A percentile compares a stretch with the other conserved stretches of the same genome.
phyloP scores from a whole-genome alignment of 2,888 invertebrate genomes.

The Alviniconcha strummeri region DNA sequence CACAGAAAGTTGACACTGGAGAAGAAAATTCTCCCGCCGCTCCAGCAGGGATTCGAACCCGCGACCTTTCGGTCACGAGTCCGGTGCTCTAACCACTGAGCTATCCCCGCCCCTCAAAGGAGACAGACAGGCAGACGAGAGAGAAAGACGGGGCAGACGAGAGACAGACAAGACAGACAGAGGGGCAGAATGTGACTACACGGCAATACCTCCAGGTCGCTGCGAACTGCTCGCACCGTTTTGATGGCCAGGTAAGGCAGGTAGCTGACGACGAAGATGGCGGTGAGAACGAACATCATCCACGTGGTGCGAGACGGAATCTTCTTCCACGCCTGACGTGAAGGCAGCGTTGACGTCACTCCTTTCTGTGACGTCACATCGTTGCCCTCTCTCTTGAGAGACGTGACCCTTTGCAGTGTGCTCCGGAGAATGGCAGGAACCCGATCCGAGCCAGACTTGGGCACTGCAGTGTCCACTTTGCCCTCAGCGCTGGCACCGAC shows the following conservation, averaged over 20 bases:
- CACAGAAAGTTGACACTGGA: too few species aligned
- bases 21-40: too few species aligned
- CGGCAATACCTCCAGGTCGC: not conserved
- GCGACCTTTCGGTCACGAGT: too few species aligned
- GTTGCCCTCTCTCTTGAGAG: not conserved
- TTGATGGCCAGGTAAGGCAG: conserved; percentile 44
- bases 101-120: too few species aligned
- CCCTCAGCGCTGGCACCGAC: not conserved
- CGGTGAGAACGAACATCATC: conserved; percentile 44
- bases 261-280: conserved; percentile 46
- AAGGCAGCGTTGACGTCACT: not conserved
- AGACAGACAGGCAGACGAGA: too few species aligned
- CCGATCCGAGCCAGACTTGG: not conserved
- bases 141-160: too few species aligned
- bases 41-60: too few species aligned
- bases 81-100: too few species aligned
- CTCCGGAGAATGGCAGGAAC: not conserved
- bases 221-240: not conserved
- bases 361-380: too few species aligned
- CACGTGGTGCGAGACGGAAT: conserved; percentile 30
- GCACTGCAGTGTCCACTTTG: not conserved
- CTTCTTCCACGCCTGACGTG: not conserved
- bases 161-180: too few species aligned
- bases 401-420: not conserved
- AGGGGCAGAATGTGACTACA: too few species aligned